Evolutionary conservation across 2,113 vertebrate species (phyloP).

Genomic region (Periophthalmodon schlosseri): DNA sequence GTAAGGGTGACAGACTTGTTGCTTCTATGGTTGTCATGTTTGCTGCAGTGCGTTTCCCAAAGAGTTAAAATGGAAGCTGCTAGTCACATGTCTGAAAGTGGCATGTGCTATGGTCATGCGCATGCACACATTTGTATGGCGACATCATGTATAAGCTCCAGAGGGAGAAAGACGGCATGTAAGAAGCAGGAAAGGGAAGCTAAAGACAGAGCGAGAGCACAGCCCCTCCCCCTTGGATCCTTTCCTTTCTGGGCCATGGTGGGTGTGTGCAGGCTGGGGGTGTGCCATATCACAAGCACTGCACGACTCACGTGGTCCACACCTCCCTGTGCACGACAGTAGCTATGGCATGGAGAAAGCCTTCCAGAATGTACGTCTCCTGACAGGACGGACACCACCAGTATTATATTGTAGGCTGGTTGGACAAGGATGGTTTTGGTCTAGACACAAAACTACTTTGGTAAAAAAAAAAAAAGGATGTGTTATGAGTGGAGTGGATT

Average conservation of each 20-base stretch:
- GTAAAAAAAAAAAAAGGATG: background rate
- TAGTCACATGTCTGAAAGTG: constrained; percentile 75
- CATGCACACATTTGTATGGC: constrained; percentile 27
- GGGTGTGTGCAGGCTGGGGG: constrained; percentile 61
- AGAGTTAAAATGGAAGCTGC: constrained; percentile 78
- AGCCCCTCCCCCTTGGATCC: constrained; percentile 6
- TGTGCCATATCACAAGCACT: constrained; percentile 71
- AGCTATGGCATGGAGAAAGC: background rate
- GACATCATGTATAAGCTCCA: background rate
- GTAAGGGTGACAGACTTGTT: background rate
- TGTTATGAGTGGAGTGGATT: background rate
- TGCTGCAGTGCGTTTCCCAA: constrained; percentile 33
- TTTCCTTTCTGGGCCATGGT: constrained; percentile 20
- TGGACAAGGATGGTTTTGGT: background rate
- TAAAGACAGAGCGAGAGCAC: background rate
- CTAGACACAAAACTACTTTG: background rate
- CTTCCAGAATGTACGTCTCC: background rate
- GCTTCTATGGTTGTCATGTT: background rate
- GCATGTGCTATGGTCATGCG: constrained; percentile 67
- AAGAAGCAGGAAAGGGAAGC: constrained; percentile 4
- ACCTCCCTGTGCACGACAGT: background rate
- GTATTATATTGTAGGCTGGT: too few species aligned
- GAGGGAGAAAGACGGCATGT: background rate
- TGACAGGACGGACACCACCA: background rate
- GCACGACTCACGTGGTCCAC: constrained; percentile 58